These are phyloP conservation scores for Drosophila pandora DNA, from an alignment of 1,140 invertebrate genomes.

Conservation along the genomic window DNA sequence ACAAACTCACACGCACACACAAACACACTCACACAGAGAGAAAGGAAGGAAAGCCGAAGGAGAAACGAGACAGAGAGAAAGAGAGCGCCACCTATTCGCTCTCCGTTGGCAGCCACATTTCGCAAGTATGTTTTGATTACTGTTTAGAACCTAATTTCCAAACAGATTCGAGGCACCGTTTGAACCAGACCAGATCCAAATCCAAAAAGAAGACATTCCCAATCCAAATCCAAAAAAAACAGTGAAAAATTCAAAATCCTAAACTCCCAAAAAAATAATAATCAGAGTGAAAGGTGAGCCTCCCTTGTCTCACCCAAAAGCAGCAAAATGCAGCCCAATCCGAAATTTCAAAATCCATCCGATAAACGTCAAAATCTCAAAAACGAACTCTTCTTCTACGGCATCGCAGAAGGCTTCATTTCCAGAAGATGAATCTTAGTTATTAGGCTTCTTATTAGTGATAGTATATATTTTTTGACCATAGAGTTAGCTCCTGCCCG, in stretches of 20 bases:
- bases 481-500: constrained; percentile 40
- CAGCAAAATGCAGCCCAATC: constrained; percentile 24
- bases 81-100: constrained; percentile 61
- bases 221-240: constrained; percentile 1
- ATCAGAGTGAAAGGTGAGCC: constrained; percentile 29
- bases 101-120: constrained; percentile 45
- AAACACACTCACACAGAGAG: constrained; percentile 29
- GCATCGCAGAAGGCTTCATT: constrained; percentile 81
- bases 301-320: constrained; percentile 21
- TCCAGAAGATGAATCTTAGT: constrained; percentile 51
- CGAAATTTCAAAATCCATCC: constrained; percentile 51
- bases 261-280: constrained; percentile 6
- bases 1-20: constrained; percentile 22
- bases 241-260: constrained; percentile 23
- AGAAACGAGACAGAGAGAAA: constrained; percentile 36
- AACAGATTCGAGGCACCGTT: constrained; percentile 30
- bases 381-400: constrained; percentile 75
- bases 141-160: constrained; percentile 52
- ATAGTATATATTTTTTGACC: neutral
- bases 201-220: neutral
- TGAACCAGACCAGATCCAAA: neutral
- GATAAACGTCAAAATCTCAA: constrained; percentile 23
- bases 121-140: constrained; percentile 76
- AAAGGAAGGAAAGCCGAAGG: constrained; percentile 31
- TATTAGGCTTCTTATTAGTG: constrained; percentile 8